Evolutionary conservation across 2,888 invertebrate genomes (phyloP), one percentile per base, ranked within the genome.

Genomic region (Pristionchus maxplancki): DNA sequence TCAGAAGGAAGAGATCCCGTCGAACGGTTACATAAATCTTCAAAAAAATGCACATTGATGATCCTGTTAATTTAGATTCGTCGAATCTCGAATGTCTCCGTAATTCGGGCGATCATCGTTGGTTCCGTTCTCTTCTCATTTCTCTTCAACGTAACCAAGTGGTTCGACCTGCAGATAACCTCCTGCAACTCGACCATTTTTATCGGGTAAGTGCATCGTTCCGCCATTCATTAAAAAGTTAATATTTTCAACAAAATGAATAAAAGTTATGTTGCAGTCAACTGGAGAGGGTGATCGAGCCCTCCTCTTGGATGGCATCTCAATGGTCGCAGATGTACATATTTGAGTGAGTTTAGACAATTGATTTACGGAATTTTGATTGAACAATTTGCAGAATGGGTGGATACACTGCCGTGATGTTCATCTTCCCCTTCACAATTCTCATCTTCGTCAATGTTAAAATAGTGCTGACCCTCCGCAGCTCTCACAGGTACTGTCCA

Each of bases 381-480:
- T 9, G 28, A 34, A 64, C 0, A n/a, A 15, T 44, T 62, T 87
- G 31, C 48, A 87, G 88, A 40, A 88, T 44, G 44, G 40, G 31
- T 50, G 81, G 44, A 34, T 81, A 88, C 81, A 88, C 88, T n/a
- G 20, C 44, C 9, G 88, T 93, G 88, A 93, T 93, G 93, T 93
- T 93, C 89, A 90, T 92, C 87, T 44, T 93, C 24, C 93, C 93
- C n/a, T 93, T 93, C 88, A 89, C 91, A 74, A 89, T 91, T 34
- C 89, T 93, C 34, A 91, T 91, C 62, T 91, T 90, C 74, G 91
- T 93, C 40, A 93, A 93, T 89, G 88, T 92, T 37, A 88, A 91
- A 64, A 93, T 93, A 71, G 91, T 93, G 50, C 85, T 88, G 11
- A 92, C 92, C 24, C 89, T 93, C 13, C 88, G 91, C 28, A 90